phyloP scores from a whole-genome alignment of 2,113 vertebrate genomes.

The Sphaerodactylus townsendi region DNA sequence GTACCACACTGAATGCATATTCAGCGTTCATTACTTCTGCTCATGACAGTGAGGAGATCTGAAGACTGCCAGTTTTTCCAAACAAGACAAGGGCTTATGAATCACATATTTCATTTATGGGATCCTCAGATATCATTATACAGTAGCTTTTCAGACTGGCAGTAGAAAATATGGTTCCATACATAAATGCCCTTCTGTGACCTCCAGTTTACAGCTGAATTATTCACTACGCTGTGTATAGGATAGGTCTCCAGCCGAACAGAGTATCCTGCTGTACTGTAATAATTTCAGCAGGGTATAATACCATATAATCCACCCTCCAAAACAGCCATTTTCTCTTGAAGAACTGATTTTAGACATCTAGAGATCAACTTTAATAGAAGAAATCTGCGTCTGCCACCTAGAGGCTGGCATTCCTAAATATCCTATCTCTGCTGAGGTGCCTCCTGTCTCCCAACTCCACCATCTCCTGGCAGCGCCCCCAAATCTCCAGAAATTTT shows the following conservation, averaged over 20 bases:
- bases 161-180: neutral
- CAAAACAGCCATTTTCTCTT: too few species aligned
- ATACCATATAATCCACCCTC: too few species aligned
- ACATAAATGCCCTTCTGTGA: neutral
- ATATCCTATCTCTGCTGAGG: too few species aligned
- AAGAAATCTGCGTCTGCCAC: too few species aligned
- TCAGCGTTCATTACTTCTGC: conserved; percentile 14
- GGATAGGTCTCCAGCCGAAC: neutral
- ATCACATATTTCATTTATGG: conserved; percentile 2
- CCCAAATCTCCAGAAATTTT: too few species aligned
- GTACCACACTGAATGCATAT: neutral
- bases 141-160: neutral
- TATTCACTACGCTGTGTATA: neutral
- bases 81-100: neutral
- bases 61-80: neutral
- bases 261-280: neutral
- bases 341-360: too few species aligned
- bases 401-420: too few species aligned
- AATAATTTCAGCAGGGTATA: neutral
- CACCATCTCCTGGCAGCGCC: too few species aligned
- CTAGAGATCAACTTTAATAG: too few species aligned
- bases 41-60: conserved; percentile 10
- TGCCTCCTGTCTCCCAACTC: too few species aligned
- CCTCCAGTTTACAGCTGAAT: neutral
- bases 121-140: neutral